phyloP scores from a whole-genome alignment of 64 coral and sea anemone genomes.

The Actinia equina region DNA sequence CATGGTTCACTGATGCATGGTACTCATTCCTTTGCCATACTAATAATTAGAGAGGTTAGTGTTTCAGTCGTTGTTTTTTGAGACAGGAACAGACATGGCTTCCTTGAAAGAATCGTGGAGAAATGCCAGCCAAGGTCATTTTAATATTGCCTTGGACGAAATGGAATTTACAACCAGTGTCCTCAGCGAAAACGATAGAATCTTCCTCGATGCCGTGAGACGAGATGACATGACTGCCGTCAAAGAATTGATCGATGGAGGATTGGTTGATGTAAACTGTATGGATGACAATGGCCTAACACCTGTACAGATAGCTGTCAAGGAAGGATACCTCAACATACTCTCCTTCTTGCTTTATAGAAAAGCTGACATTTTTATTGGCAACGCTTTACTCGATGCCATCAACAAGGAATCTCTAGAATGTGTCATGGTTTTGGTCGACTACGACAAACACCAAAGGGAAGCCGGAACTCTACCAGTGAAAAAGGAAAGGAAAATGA shows the following conservation, averaged over 20 bases:
- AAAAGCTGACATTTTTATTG: constrained; percentile 26
- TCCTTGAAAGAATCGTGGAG: background rate
- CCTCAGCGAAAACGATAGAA: constrained; percentile 28
- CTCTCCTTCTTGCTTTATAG: constrained; percentile 42
- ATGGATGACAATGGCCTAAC: constrained; percentile 53
- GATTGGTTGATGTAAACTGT: constrained; percentile 50
- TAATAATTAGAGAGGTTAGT: background rate
- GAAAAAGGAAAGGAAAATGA: background rate
- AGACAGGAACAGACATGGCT: background rate
- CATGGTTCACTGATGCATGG: background rate
- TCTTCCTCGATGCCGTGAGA: constrained; percentile 57
- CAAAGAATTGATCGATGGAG: constrained; percentile 23
- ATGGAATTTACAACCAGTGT: background rate
- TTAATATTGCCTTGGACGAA: constrained; percentile 17
- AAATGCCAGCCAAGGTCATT: background rate
- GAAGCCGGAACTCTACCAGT: background rate
- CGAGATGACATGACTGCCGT: constrained; percentile 30
- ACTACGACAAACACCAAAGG: constrained; percentile 48
- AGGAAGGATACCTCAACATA: constrained; percentile 41
- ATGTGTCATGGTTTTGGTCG: constrained; percentile 46
- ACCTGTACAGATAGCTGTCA: constrained; percentile 51
- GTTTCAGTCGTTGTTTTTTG: background rate
- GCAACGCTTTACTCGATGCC: constrained; percentile 62
- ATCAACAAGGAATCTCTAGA: constrained; percentile 66
- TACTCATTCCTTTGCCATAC: background rate